Base-by-base conservation (phyloP, 1,140 invertebrate genomes). In the Pantala flavescens region DNA sequence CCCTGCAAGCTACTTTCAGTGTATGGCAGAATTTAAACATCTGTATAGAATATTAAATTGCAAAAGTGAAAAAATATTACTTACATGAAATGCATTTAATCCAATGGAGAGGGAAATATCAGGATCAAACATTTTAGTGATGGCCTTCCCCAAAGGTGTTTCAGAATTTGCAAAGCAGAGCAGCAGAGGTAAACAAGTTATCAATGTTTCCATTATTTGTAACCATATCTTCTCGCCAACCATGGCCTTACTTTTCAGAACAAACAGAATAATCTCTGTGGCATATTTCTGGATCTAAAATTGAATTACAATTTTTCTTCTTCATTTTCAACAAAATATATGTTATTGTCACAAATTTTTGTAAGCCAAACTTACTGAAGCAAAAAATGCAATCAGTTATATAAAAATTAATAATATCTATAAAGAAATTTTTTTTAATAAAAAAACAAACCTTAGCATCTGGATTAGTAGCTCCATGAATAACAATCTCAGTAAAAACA, bases 401-500 rank as follows among this genome's bases (percentile, higher is more conserved):
- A n/a, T n/a, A n/a, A n/a, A n/a, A n/a, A n/a, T n/a, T n/a, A n/a
- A n/a, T n/a, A n/a, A n/a, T n/a, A n/a, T n/a, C n/a, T n/a, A n/a
- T n/a, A n/a, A n/a, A n/a, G n/a, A n/a, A n/a, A n/a, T n/a, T n/a
- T n/a, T n/a, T n/a, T n/a, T n/a, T 23, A 43, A 71, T 77, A 24
- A 23, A 36, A 76, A 76, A 43, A 36, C 75, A 78, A 79, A 84
- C 83, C 78, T 80, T 78, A 70, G 78, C 73, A 75, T 84, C 79
- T 19, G 84, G 81, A 49, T 83, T 84, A 12, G 81, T 84, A 10
- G 87, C 77, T 71, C 89, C 89, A 77, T 88, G 84, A 78, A 84
- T 85, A 76, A 88, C 85, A 73, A 90, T 88, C 82, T 90, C 88
- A n/a, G 82, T 86, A 23, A 90, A 78, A 49, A 90, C 81, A 73